phyloP scores from a whole-genome alignment of 1,140 invertebrate genomes.

The Elymnias hypermnestra region DNA sequence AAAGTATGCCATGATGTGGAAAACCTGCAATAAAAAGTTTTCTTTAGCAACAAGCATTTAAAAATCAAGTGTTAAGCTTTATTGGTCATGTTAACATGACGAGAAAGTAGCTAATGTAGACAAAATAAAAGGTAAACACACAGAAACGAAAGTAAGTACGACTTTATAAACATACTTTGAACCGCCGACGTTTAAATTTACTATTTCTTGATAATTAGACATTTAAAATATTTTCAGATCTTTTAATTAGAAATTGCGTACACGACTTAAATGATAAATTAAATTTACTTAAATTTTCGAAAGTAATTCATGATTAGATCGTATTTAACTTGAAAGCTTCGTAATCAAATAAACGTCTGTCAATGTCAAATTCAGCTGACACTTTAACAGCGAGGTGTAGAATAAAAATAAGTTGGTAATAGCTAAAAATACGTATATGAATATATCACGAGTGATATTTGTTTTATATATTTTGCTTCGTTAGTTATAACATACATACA shows the following conservation, averaged over 20 bases:
- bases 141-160: not conserved
- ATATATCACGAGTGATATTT: too few relatives aligned
- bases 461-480: too few relatives aligned
- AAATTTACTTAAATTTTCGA: not conserved
- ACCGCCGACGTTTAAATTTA: conserved; percentile 63
- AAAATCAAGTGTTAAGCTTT: too few relatives aligned
- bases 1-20: conserved; percentile 96
- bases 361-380: too few relatives aligned
- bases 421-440: too few relatives aligned
- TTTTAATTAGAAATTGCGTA: not conserved
- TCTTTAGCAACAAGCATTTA: not conserved
- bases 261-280: not conserved
- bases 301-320: not conserved
- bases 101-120: not conserved
- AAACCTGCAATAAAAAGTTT: conserved; percentile 83
- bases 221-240: conserved; percentile 25
- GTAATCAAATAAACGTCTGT: too few relatives aligned
- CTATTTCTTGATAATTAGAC: conserved; percentile 70
- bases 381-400: too few relatives aligned
- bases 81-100: too few relatives aligned
- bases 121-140: conserved; percentile 8
- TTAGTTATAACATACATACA: too few relatives aligned
- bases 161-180: conserved; percentile 42
- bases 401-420: too few relatives aligned
- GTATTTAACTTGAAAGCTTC: too few relatives aligned